Evolutionary conservation across 1,140 invertebrate species (phyloP).

Genomic region (Brachionus rubens): DNA sequence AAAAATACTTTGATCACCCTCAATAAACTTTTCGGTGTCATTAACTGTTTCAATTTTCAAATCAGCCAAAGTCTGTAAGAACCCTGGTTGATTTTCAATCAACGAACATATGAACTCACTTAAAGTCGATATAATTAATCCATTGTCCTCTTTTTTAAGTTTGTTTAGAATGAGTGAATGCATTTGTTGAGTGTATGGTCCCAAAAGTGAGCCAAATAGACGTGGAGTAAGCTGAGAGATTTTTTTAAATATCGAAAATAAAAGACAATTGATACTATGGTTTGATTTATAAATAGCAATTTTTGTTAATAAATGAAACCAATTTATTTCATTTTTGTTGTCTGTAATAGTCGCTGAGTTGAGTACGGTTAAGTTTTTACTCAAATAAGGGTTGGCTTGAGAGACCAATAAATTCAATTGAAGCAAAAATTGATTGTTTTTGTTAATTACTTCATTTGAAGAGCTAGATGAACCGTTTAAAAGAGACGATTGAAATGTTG

Average conservation of each 20-base stretch:
- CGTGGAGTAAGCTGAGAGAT: slow-evolving; percentile 32
- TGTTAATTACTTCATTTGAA: slow-evolving; percentile 17
- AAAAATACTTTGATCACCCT: background rate
- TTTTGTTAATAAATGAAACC: slow-evolving; percentile 36
- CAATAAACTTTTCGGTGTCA: slow-evolving; percentile 4
- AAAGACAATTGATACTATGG: background rate
- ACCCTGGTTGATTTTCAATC: slow-evolving; percentile 32
- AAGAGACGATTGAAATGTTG: background rate
- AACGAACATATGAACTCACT: slow-evolving; percentile 25
- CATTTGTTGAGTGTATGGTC: background rate
- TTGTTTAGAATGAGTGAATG: background rate
- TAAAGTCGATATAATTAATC: background rate
- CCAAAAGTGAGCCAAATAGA: slow-evolving; percentile 28
- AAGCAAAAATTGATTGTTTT: slow-evolving; percentile 40
- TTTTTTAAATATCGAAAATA: slow-evolving; percentile 31
- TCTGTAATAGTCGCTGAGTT: background rate
- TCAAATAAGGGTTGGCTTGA: slow-evolving; percentile 10
- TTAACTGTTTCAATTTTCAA: background rate
- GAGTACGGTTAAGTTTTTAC: slow-evolving; percentile 2
- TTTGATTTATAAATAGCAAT: slow-evolving; percentile 27
- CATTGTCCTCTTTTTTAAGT: background rate
- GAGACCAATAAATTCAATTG: slow-evolving; percentile 29
- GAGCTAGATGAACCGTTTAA: background rate
- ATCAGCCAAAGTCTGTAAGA: slow-evolving; percentile 16
- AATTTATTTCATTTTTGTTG: slow-evolving; percentile 22